Conservation (phyloP, 2,888 invertebrate genomes). For the Hirtodrosophila cameraria region DNA sequence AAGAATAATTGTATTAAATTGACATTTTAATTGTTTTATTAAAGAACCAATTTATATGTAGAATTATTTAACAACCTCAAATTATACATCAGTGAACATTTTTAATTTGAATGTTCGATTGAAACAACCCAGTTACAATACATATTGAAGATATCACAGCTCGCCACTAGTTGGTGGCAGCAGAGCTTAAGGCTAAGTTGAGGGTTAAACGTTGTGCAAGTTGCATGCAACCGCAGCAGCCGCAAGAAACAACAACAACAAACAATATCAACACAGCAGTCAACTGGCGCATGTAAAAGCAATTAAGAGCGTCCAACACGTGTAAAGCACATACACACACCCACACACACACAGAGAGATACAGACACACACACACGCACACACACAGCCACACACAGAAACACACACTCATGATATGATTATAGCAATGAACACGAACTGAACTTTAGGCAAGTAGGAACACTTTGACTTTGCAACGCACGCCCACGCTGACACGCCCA, state of each 20-base stretch:
- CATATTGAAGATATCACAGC: slow-evolving; percentile 2
- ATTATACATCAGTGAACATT: no score
- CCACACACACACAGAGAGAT: slow-evolving; percentile 5
- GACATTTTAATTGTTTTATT: no score
- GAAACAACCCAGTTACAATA: neutral
- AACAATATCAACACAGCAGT: slow-evolving; percentile 9
- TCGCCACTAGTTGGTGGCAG: slow-evolving; percentile 3
- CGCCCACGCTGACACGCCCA: slow-evolving; percentile 2
- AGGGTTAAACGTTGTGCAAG: slow-evolving; percentile 21
- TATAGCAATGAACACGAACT: slow-evolving; percentile 50
- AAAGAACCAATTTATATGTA: no score
- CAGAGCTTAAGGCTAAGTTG: slow-evolving; percentile 6
- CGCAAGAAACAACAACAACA: slow-evolving; percentile 10
- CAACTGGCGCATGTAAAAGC: slow-evolving; percentile 61
- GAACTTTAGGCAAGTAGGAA: slow-evolving; percentile 23
- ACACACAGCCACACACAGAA: slow-evolving; percentile 12
- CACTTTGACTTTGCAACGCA: slow-evolving; percentile 37
- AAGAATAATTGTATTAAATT: no score
- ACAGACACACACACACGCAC: neutral
- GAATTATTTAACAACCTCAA: no score
- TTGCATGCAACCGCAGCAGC: slow-evolving; percentile 27
- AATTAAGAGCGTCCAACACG: slow-evolving; percentile 63
- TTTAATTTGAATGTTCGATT: slow-evolving; percentile 1
- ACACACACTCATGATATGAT: slow-evolving; percentile 56
- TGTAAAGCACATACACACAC: slow-evolving; percentile 34